Conservation (phyloP, 2,113 vertebrate species). For the Donacobius atricapilla region DNA sequence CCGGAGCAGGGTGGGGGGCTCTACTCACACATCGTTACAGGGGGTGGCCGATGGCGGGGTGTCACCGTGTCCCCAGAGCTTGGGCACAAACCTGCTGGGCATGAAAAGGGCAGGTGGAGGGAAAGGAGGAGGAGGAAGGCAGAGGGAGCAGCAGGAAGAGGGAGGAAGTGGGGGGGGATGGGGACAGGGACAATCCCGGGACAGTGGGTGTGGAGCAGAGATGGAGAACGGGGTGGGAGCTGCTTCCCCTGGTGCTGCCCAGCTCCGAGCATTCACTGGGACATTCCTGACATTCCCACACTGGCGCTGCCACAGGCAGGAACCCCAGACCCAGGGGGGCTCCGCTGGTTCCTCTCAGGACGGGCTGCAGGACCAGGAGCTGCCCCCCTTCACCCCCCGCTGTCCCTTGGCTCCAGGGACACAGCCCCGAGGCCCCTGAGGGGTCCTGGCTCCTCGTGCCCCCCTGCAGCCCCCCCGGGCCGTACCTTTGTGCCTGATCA, state of each 20-base stretch:
- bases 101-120: neutral
- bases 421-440: too few species aligned
- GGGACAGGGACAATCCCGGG: neutral
- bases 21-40: conserved; percentile 40
- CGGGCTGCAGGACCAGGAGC: neutral
- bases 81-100: neutral
- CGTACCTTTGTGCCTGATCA: conserved; percentile 98
- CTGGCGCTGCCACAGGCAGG: accelerated
- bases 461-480: neutral
- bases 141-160: neutral
- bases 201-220: neutral
- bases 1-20: neutral
- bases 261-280: neutral
- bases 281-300: neutral
- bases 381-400: neutral
- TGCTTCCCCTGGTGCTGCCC: neutral
- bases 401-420: too few species aligned
- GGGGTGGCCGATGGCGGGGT: neutral
- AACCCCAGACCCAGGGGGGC: neutral
- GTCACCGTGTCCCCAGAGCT: neutral
- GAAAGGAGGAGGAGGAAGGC: neutral
- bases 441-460: too few species aligned
- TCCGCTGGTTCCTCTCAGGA: too few species aligned
- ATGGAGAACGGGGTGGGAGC: neutral
- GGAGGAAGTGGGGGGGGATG: too few species aligned